Percentiles rank a stretch among this genome's conserved stretches.
Evolutionary conservation across 2,888 invertebrate species (phyloP).

Genomic region (Latheticus oryzae): DNA sequence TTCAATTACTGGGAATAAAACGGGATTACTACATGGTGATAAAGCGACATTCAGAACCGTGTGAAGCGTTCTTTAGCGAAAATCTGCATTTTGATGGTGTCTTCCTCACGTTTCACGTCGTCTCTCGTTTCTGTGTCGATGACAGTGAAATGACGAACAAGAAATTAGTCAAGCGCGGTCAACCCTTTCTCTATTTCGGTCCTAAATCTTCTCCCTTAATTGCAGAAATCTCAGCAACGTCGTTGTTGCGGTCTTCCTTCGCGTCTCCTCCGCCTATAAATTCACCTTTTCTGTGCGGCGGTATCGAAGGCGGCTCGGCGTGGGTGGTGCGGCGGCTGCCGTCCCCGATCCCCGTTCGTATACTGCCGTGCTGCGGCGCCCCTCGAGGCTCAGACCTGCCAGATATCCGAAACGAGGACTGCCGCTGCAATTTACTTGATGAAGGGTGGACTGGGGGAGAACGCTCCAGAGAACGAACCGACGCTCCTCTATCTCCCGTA

Average conservation of each 20-base stretch:
- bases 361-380: slow-evolving; percentile 50
- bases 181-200: no score
- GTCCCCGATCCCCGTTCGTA: slow-evolving; percentile 27
- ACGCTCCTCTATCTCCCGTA: slow-evolving; percentile 25
- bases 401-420: slow-evolving; percentile 65
- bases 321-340: slow-evolving; percentile 14
- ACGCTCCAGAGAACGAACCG: slow-evolving; percentile 39
- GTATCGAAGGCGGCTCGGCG: slow-evolving; percentile 38
- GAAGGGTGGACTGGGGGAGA: slow-evolving; percentile 61
- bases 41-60: slow-evolving; percentile 35
- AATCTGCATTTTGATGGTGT: slow-evolving; percentile 33
- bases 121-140: slow-evolving; percentile 3
- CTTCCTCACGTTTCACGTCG: slow-evolving; percentile 18
- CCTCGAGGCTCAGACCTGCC: slow-evolving; percentile 62
- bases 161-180: background rate
- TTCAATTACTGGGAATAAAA: slow-evolving; percentile 36
- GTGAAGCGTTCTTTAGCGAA: slow-evolving; percentile 24
- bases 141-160: no score
- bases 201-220: slow-evolving; percentile 1
- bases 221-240: background rate
- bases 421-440: slow-evolving; percentile 65
- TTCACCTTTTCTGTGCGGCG: slow-evolving; percentile 42
- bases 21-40: slow-evolving; percentile 30
- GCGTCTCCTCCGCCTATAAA: slow-evolving; percentile 35
- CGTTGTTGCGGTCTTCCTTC: slow-evolving; percentile 10